These are phyloP conservation scores for Tenualosa thibaudeaui DNA, from an alignment of 2,797 vertebrate species.

Conservation along the genomic window DNA sequence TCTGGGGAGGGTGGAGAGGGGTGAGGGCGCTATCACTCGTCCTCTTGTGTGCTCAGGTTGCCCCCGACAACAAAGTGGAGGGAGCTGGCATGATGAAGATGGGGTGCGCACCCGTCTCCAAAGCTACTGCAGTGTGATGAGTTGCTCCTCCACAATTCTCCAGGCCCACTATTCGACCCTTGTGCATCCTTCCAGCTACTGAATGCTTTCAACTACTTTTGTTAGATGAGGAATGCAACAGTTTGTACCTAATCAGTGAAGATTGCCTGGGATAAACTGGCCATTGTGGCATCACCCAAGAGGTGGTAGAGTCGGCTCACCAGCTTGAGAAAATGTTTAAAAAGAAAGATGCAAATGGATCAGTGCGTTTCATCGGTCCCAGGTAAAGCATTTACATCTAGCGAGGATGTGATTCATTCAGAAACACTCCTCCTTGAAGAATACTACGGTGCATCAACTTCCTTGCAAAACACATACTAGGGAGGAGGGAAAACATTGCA, in stretches of 20 bases:
- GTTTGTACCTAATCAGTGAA: constrained; percentile 5
- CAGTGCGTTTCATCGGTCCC: neutral
- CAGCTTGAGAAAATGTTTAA: neutral
- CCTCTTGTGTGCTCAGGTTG: constrained; percentile 52
- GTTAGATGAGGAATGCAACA: neutral
- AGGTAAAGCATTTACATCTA: neutral
- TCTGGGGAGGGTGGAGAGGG: constrained; percentile 39
- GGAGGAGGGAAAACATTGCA: neutral
- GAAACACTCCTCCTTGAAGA: neutral
- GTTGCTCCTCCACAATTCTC: neutral
- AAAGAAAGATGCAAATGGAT: neutral
- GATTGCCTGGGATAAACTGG: neutral
- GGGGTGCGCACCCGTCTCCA: constrained; percentile 35
- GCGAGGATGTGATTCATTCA: neutral
- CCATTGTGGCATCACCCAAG: neutral
- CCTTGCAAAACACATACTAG: neutral
- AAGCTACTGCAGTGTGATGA: neutral
- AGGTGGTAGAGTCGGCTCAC: neutral
- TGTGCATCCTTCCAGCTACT: neutral
- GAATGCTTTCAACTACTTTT: neutral
- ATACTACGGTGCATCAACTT: neutral
- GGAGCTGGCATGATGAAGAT: constrained; percentile 45
- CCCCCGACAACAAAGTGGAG: constrained; percentile 58
- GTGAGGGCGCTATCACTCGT: constrained; percentile 51
- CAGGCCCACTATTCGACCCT: constrained; percentile 54